Base-by-base conservation (phyloP, 1,140 invertebrate species). In the Microplitis demolitor region DNA sequence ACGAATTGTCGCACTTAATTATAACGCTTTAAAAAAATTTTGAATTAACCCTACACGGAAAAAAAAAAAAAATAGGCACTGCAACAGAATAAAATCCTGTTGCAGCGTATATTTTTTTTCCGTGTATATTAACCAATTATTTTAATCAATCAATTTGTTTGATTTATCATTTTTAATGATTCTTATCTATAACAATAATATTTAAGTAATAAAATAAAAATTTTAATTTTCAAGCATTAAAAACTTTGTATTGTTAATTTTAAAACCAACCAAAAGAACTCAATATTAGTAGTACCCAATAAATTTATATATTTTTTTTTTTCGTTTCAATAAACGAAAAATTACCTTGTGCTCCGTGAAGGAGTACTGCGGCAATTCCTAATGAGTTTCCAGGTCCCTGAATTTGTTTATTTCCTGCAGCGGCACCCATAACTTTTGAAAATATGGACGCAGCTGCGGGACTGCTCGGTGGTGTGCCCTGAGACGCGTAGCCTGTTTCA, bases 261-360 rank as follows among this genome's bases (percentile, higher is more conserved):
- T 4, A 4, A 45, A 45, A 45, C 5, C 11, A 45, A 45, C 6
- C 6, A 45, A 45, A 45, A 45, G 6, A 45, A 45, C 11, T 3
- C 6, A 67, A 54, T 66, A 53, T 16, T 71, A 31, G 64, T 37
- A 24, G 24, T 24, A 24, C 24, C 24, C 24, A 24, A 24, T 60
- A 54, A 60, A 67, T 24, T 67, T 14, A 53, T 11, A 6, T 4
- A 37, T 13, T 14, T 66, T n/a, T 58, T 58, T 24, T 58, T 24
- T 58, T 58, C 8, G 24, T 24, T 9, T 6, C 2, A 33, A 31
- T 71, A 50, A 53, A 60, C 66, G 62, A 53, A 45, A 53, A 31
- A 60, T 86, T 87, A 87, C 87, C 87, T 88, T 87, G 85, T 66
- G 84, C 83, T 66, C 86, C 84, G 76, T 87, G 87, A 50, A 87